Evolutionary conservation across 2,888 invertebrate genomes (phyloP).

Genomic region (Ectemnius lituratus): DNA sequence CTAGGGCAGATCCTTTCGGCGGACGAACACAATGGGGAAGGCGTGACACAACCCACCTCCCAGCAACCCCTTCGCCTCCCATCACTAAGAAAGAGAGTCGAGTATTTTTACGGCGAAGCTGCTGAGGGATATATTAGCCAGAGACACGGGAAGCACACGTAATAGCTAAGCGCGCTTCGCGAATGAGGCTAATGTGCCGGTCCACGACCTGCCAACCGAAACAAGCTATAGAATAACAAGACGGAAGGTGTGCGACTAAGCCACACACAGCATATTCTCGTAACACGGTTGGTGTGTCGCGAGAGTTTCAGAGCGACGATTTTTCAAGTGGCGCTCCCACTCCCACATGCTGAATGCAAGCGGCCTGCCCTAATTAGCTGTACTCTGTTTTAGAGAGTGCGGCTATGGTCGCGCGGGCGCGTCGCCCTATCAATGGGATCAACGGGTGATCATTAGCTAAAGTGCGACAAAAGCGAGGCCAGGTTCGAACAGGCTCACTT

Average conservation of each 20-base stretch:
- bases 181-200: slow-evolving; percentile 19
- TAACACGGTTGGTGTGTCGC: background rate
- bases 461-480: background rate
- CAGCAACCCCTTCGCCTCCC: background rate
- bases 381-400: no score
- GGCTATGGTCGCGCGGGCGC: no score
- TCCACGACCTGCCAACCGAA: slow-evolving; percentile 40
- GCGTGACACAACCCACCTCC: background rate
- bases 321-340: no score
- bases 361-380: no score
- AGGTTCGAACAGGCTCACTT: background rate
- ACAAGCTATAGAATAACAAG: slow-evolving; percentile 28
- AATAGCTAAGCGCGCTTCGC: slow-evolving; percentile 16
- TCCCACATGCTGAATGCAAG: no score
- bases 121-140: slow-evolving; percentile 9
- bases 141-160: slow-evolving; percentile 1
- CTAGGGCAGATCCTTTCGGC: slow-evolving; percentile 2
- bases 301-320: no score
- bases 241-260: slow-evolving; percentile 18
- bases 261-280: background rate
- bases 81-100: background rate
- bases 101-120: background rate
- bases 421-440: background rate
- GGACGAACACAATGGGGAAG: background rate
- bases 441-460: slow-evolving; percentile 5